Base-by-base conservation (phyloP, 1,140 invertebrate genomes). In the Drosophila pseudoananassae region DNA sequence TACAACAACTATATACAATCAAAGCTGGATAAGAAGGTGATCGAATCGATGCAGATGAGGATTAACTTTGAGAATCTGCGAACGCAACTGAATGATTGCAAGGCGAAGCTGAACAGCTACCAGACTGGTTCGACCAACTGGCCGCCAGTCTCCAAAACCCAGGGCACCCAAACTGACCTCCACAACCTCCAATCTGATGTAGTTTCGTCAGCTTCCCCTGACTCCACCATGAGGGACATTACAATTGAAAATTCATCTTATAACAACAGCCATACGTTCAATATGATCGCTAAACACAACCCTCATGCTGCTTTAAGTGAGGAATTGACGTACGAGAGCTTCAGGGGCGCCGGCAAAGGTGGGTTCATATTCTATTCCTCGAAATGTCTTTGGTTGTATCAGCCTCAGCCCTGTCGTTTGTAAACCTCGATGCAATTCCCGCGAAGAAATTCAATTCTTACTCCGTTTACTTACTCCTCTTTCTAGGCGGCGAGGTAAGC, bases 21-120 rank as follows among this genome's bases (percentile, higher is more conserved):
- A 1, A 47, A 27, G 5, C 54, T 91, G 17, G 58, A 80, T 17
- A 75, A 90, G 45, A 80, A 91, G 49, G 53, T 61, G 2, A 46
- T 46, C 6, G 64, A 85, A 38, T 53, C 40, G 9, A 57, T 81
- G 5, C n/a, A 68, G n/a, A 14, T 91, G 1, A 65, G 50, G 36
- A 50, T 40, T 3, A 90, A 87, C 59, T 73, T 88, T 20, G 88
- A 91, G 9, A 31, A 20, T 2, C 25, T 87, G 51, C 83, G 90
- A 29, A 65, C 52, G 1, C 78, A 91, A 8, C 50, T 83, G 4
- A 76, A 31, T 17, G 78, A 78, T 0, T 76, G 45, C 49, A 55
- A 89, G 23, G 68, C 81, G 10, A 85, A 90, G 33, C 29, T 78
- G 1, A 68, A 73, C 27, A 54, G 70, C 14, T 51, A 61, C 6